Percentiles rank a stretch among this genome's conserved stretches.
Evolutionary conservation across 2,797 vertebrate genomes (phyloP).

Genomic region (Enteromius trimaculatus): DNA sequence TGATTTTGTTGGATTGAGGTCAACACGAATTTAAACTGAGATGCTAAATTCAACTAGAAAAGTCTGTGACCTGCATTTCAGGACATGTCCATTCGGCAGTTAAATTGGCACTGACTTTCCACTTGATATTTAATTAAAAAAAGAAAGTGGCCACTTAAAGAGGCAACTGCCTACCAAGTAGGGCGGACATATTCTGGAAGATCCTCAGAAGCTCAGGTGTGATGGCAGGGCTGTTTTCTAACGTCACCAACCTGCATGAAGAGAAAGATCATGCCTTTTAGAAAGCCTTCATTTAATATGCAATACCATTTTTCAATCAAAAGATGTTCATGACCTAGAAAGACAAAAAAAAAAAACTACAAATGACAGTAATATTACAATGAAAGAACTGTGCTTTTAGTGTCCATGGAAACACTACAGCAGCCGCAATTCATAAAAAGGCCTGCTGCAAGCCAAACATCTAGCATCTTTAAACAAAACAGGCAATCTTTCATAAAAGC

Average conservation of each 20-base stretch:
- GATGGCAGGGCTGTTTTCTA: conserved; percentile 92
- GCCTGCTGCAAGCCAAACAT: conserved; percentile 5
- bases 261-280: conserved; percentile 34
- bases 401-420: conserved; percentile 46
- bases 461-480: conserved; percentile 46
- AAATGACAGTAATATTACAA: conserved; percentile 30
- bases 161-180: conserved; percentile 85
- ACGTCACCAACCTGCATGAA: conserved; percentile 89
- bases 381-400: conserved; percentile 41
- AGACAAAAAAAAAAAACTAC: background rate
- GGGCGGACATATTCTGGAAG: conserved; percentile 96
- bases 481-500: conserved; percentile 39
- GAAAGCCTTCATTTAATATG: conserved; percentile 23
- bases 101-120: background rate
- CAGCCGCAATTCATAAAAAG: conserved; percentile 24
- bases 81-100: background rate
- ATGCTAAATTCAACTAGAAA: background rate
- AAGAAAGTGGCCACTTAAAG: background rate
- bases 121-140: background rate
- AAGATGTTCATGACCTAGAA: background rate
- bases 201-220: conserved; percentile 92
- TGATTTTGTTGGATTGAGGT: background rate
- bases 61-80: conserved; percentile 9
- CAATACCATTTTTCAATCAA: background rate
- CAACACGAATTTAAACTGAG: background rate